These are phyloP conservation scores for Rhinolophus ferrumequinum DNA, from an alignment of 2,113 vertebrate genomes.

Conservation along the genomic window DNA sequence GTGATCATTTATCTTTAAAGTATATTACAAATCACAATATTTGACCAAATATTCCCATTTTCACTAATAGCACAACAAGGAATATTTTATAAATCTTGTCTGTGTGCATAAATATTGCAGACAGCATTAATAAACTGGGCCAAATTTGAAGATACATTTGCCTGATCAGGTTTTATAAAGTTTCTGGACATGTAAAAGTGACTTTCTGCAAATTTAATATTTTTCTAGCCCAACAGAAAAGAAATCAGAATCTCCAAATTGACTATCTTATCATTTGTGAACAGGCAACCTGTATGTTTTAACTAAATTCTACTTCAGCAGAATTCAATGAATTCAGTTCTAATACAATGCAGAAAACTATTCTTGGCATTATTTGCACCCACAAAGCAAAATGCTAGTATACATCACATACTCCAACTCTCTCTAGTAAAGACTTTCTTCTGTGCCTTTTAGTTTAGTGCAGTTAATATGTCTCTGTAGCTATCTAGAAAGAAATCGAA, in stretches of 20 bases:
- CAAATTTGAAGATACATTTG: background rate
- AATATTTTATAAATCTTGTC: background rate
- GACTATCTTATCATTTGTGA: background rate
- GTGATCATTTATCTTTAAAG: background rate
- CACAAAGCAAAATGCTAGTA: background rate
- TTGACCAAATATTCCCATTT: background rate
- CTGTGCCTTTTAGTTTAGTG: constrained; percentile 35
- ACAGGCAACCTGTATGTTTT: background rate
- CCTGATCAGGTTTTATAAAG: background rate
- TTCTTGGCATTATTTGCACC: background rate
- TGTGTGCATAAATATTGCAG: background rate
- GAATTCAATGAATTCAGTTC: background rate
- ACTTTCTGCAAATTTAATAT: background rate
- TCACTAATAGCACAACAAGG: background rate
- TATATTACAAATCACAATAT: background rate
- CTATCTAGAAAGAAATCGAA: constrained; percentile 76
- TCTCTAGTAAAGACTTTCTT: constrained; percentile 47
- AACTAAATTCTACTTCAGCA: constrained; percentile 32
- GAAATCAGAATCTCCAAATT: background rate
- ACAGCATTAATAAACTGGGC: background rate
- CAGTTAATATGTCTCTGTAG: background rate
- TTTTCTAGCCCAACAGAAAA: background rate
- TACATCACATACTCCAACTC: background rate
- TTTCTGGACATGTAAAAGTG: background rate
- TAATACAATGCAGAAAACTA: constrained; percentile 13